Evolutionary conservation across 2,113 vertebrate species (phyloP).

Genomic region (Xiphorhynchus elegans): DNA sequence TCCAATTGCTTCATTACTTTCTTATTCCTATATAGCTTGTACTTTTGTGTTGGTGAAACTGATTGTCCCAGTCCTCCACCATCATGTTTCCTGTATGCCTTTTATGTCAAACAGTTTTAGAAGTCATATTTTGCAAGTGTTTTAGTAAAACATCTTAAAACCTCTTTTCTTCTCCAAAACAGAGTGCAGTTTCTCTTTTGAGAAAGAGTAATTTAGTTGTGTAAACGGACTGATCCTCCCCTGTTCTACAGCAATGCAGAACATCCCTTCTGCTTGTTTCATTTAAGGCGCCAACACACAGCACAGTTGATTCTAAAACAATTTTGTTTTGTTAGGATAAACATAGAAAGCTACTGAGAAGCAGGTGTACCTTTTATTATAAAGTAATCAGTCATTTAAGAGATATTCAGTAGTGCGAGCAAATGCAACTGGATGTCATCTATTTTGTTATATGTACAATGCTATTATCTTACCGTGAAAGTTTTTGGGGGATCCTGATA

Average conservation of each 20-base stretch:
- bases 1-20: neutral
- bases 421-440: conserved; percentile 30
- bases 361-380: neutral
- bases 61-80: neutral
- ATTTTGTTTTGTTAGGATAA: conserved; percentile 27
- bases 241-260: conserved; percentile 41
- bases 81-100: neutral
- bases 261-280: neutral
- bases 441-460: conserved; percentile 14
- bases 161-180: neutral
- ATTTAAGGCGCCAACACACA: neutral
- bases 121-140: neutral
- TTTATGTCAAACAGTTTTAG: neutral
- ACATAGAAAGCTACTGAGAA: conserved; percentile 1
- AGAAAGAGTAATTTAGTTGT: neutral
- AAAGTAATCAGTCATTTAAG: neutral
- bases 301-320: conserved; percentile 26
- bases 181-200: conserved; percentile 1
- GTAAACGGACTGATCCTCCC: conserved; percentile 38
- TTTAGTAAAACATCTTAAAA: neutral
- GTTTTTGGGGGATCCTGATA: neutral
- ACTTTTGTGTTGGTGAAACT: neutral
- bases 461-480: neutral
- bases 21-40: neutral
- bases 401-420: neutral